Evolutionary conservation across 2,888 invertebrate genomes (phyloP).

Genomic region (Chaetoderma sp.): DNA sequence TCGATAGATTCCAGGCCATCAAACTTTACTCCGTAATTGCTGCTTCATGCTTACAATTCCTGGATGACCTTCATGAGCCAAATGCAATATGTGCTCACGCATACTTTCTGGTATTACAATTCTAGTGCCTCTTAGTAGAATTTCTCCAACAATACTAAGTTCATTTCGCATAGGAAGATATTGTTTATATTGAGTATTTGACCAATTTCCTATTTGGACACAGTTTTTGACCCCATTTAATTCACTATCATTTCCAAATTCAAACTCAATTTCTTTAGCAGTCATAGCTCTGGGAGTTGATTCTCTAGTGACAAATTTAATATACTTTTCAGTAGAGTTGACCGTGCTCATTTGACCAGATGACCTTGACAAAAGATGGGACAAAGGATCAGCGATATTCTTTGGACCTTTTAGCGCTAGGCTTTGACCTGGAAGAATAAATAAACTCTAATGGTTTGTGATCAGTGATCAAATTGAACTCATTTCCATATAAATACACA

Average conservation of each 20-base stretch:
- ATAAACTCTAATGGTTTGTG: constrained; percentile 21
- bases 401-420: background rate
- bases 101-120: constrained; percentile 33
- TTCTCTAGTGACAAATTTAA: background rate
- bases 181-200: constrained; percentile 23
- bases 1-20: constrained; percentile 35
- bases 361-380: background rate
- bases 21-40: constrained; percentile 23
- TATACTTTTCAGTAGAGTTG: background rate
- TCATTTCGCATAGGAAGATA: constrained; percentile 27
- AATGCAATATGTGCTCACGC: constrained; percentile 9
- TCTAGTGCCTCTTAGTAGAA: constrained; percentile 36
- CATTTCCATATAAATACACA: constrained; percentile 18
- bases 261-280: background rate
- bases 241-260: background rate
- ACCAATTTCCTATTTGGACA: background rate
- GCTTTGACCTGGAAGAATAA: background rate
- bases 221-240: background rate
- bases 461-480: constrained; percentile 21
- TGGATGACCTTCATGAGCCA: constrained; percentile 34
- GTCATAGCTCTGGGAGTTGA: background rate
- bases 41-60: constrained; percentile 30
- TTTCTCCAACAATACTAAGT: constrained; percentile 26
- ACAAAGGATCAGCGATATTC: background rate
- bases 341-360: too few species aligned